Conservation (phyloP, 2,113 vertebrate species). For the Channa maculata region DNA sequence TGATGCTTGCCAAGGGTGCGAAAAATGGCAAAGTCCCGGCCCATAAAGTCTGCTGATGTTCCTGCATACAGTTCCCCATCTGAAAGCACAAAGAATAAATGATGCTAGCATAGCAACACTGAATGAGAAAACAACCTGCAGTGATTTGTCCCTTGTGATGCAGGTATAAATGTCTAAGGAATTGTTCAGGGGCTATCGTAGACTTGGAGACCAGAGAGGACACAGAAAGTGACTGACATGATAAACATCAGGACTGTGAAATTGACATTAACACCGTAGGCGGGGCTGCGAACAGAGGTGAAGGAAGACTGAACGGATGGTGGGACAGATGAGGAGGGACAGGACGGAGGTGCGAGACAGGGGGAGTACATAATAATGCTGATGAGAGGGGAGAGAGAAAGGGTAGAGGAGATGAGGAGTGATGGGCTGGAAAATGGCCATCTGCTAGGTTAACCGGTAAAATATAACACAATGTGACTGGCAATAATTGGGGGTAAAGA, state of each 20-base stretch:
- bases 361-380: constrained; percentile 75
- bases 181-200: constrained; percentile 28
- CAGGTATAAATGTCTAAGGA: constrained; percentile 17
- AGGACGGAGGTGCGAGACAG: constrained; percentile 67
- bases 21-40: constrained; percentile 98
- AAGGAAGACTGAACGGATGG: constrained; percentile 34
- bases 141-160: background rate
- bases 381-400: constrained; percentile 45
- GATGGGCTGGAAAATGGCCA: constrained; percentile 77
- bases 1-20: constrained; percentile 96
- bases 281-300: constrained; percentile 23
- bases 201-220: constrained; percentile 28
- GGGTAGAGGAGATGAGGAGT: constrained; percentile 59
- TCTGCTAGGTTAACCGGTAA: constrained; percentile 70
- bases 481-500: constrained; percentile 49
- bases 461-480: constrained; percentile 69
- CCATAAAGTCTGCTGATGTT: constrained; percentile 99
- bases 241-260: constrained; percentile 72
- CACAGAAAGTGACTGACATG: constrained; percentile 54
- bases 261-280: constrained; percentile 58
- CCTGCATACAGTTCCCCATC: constrained; percentile 97
- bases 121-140: constrained; percentile 2
- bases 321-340: constrained; percentile 51
- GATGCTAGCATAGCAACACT: constrained; percentile 6
- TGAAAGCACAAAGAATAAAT: constrained; percentile 61